Evolutionary conservation across 2,797 vertebrate genomes (phyloP), one percentile per base, ranked within the genome.

Genomic region (Urocyon cinereoargenteus): DNA sequence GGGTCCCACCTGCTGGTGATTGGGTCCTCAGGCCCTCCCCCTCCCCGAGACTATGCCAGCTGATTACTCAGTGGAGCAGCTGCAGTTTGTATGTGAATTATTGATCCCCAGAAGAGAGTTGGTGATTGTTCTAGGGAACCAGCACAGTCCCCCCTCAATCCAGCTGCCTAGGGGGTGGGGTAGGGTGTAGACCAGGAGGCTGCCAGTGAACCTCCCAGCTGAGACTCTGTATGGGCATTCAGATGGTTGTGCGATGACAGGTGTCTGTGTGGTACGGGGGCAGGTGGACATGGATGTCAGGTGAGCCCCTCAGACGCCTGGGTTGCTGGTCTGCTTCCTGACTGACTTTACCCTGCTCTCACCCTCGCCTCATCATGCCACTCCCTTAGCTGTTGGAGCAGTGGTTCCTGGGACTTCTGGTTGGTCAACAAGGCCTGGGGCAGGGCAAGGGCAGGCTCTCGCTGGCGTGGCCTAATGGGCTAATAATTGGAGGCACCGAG

Each of bases 61-160:
- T 5, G 1, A 87, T 91, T 83, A 61, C 90, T 97, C 49, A 72
- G 89, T 79, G 31, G 0, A 10, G 62, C 88, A 98, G 95, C 96
- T 94, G 96, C 31, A 21, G 75, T 59, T 90, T 5, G n/a, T 97
- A 97, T 49, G 97, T 98, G 98, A 97, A 97, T 97, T 97, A 97
- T 95, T 98, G 97, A 98, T 91, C 53, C 18, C 49, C 0, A 1
- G 90, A 92, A 81, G 9, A 31, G 91, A 95, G 93, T 88, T 28
- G 45, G 31, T 83, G 55, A 83, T 87, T 97, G 94, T 94, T 92
- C 72, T 57, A 79, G 51, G 84, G 66, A 90, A 61, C 86, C 45
- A 79, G 57, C 59, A 89, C 64, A 75, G 72, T 18, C n/a, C 64
- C 64, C 18, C 75, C 61, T 91, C 66, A 31, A 64, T 40, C 86